Evolutionary conservation across 1,140 invertebrate species (phyloP).

Genomic region (Pararge aegeria): DNA sequence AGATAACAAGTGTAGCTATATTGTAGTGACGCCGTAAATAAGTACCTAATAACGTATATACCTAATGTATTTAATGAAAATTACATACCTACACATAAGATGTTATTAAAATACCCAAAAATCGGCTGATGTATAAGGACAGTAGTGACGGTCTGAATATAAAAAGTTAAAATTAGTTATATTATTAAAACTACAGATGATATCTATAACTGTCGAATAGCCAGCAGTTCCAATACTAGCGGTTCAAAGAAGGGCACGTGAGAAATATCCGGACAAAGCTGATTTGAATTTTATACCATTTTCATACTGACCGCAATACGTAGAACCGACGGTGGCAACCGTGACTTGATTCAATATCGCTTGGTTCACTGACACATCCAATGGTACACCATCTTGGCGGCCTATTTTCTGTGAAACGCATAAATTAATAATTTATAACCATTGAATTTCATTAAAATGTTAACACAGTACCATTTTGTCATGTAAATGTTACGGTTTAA

Average conservation of each 20-base stretch:
- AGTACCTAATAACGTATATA: no score
- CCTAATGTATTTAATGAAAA: no score
- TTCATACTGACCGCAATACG: conserved; percentile 71
- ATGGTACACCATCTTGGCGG: conserved; percentile 50
- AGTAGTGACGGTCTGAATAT: no score
- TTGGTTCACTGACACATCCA: conserved; percentile 53
- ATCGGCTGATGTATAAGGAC: no score
- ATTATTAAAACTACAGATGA: conserved; percentile 14
- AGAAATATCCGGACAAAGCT: conserved; percentile 38
- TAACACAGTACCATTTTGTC: background rate
- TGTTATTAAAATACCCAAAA: no score
- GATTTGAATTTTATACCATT: conserved; percentile 40
- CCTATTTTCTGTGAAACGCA: conserved; percentile 62
- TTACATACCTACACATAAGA: no score
- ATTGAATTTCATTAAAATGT: conserved; percentile 20
- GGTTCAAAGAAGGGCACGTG: conserved; percentile 49
- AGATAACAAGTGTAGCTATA: no score
- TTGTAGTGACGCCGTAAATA: no score
- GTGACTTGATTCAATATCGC: conserved; percentile 57
- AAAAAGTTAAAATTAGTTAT: background rate
- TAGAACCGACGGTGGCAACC: conserved; percentile 50
- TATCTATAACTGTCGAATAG: conserved; percentile 36
- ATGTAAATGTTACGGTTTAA: background rate
- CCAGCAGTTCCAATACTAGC: conserved; percentile 36
- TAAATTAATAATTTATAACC: conserved; percentile 24